Base-by-base conservation (phyloP, 2,113 vertebrate genomes). In the Ellobius talpinus region DNA sequence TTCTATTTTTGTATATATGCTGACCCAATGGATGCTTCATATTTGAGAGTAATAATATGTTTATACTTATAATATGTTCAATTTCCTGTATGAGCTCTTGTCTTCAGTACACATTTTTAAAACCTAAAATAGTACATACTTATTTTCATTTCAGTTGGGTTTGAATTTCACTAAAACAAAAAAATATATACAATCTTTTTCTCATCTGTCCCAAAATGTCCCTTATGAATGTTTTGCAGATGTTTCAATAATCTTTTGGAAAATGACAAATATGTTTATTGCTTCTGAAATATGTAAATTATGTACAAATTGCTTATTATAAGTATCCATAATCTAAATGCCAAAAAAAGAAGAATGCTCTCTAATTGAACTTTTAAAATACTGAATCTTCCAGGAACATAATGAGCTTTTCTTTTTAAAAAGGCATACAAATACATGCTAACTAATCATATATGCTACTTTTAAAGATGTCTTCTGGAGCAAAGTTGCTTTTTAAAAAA, bases 401-500 rank as follows among this genome's bases (percentile, higher is more conserved):
- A 94, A 90, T 13, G 3, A 42, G 66, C 17, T 92, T 96, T 94
- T 94, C 11, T 39, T 87, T 96, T 72, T 19, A 14, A 31, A 86
- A 65, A 87, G 87, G 6, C 24, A 88, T 29, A 63, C 36, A 79
- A 72, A 76, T 85, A 93, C 55, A 89, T 68, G 1, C 95, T 92
- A 95, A 70, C 5, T 61, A 87, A 78, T 95, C 23, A 24, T 90
- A 70, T 10, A 68, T 36, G 55, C 39, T 76, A 81, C 73, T 90
- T 94, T 92, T 29, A 92, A 96, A 91, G 88, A 86, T 61, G 36
- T 63, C 61, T 89, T 93, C 52, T 88, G 29, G 29, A 96, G 70
- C 92, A 86, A 96, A 88, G 81, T 92, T 96, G 96, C 63, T 94
- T 90, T 42, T 19, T 50, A 93, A 86, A 92, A 72, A 74, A 82